Evolutionary conservation across 2,113 vertebrate species (phyloP), one percentile per base, ranked within the genome.

Genomic region (Oryzias melastigma): DNA sequence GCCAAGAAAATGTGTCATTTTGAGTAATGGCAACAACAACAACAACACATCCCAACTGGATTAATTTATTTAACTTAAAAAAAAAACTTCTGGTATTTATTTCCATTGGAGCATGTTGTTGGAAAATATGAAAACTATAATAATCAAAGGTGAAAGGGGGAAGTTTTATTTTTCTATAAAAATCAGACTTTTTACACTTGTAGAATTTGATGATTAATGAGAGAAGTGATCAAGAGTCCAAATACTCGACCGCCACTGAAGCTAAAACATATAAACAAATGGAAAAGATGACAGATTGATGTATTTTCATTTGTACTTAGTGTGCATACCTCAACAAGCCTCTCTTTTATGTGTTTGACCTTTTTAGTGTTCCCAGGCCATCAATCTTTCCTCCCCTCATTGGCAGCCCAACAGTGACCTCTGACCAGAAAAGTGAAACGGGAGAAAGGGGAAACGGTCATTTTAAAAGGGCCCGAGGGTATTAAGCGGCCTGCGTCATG

Each of bases 401-500:
- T 59, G 51, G 24, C 62, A 60, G 60, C 57, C 64, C 47, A 14
- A 24, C 62, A 0, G 46, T 70, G 75, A 87, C 82, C 64, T 62
- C 65, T 70, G 66, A 81, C 57, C 7, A 47, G 19, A 35, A 65
- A 49, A 77, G 77, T 62, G 69, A 74, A 82, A 74, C 52, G 54
- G 50, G 48, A 82, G 68, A 71, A 73, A 63, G 72, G 65, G 71
- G 72, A 79, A 71, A 68, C 65, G 68, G 47, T 44, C 58, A 47
- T 79, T 47, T 77, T 68, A 44, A 77, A 81, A 55, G 57, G 62
- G 52, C 68, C 65, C 65, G 49, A 8, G 65, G 72, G 56, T 58
- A 68, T 82, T 18, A 56, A 72, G 25, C 63, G 4, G 65, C 72
- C 57, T 56, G 78, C 58, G 65, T 74, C 75, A 86, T 91, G 71